A percentile compares a stretch with the other conserved stretches of the same genome.
Conservation (phyloP, 2,797 vertebrate species). For the Megalops cyprinoides region DNA sequence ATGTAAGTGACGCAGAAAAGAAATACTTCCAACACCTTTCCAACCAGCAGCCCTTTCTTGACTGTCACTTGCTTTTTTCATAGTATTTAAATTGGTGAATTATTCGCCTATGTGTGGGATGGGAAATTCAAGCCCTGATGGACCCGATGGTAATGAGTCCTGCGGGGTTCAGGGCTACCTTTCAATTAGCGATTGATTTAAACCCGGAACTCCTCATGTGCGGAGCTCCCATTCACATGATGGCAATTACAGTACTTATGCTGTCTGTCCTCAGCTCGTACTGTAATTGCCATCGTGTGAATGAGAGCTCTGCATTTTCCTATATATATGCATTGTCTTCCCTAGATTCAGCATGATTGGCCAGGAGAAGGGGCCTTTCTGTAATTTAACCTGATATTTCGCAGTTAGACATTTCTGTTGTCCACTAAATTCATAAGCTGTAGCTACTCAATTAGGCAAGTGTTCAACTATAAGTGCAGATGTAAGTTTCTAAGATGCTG, state of each 20-base stretch:
- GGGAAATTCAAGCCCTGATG: neutral
- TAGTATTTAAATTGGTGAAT: neutral
- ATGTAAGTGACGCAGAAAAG: too few species aligned
- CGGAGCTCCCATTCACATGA: neutral
- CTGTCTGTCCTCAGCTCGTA: neutral
- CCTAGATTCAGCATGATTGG: too few species aligned
- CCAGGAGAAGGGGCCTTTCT: too few species aligned
- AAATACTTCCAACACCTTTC: too few species aligned
- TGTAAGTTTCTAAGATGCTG: too few species aligned
- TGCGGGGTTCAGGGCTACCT: neutral
- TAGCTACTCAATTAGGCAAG: too few species aligned
- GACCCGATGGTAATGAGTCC: too few species aligned
- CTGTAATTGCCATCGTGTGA: neutral
- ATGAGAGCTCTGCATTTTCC: neutral
- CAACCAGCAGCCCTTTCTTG: too few species aligned
- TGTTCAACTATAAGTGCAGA: too few species aligned
- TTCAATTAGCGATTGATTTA: neutral
- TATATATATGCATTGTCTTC: neutral
- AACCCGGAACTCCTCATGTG: neutral
- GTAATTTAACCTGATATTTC: too few species aligned
- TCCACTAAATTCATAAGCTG: too few species aligned
- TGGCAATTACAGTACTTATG: neutral
- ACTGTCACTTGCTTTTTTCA: neutral
- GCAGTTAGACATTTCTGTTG: too few species aligned
- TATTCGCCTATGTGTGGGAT: neutral